phyloP scores from a whole-genome alignment of 2,888 invertebrate genomes.

The Coronaproctus castanopsis region DNA sequence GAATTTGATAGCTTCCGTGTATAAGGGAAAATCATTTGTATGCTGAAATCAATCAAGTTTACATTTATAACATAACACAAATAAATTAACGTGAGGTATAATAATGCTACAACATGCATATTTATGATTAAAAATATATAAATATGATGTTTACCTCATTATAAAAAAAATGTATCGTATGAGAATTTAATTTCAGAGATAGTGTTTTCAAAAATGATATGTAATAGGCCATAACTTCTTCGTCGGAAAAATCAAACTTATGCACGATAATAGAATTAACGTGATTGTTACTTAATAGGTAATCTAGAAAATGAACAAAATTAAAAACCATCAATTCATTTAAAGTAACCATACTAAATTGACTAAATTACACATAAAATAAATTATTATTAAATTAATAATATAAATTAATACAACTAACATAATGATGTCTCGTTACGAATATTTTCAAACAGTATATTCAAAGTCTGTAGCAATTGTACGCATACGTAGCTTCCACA shows the following conservation, averaged over 20 bases:
- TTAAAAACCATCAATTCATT: no score
- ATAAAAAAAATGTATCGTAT: conserved; percentile 99
- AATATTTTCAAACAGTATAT: conserved; percentile 98
- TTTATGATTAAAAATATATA: no score
- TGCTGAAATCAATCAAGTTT: conserved; percentile 39
- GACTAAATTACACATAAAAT: not conserved
- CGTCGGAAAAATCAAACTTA: conserved; percentile 98
- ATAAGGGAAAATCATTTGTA: conserved; percentile 95
- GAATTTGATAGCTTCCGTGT: conserved; percentile 97
- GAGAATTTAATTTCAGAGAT: conserved; percentile 88
- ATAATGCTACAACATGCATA: no score
- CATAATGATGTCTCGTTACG: conserved; percentile 95
- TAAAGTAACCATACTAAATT: no score
- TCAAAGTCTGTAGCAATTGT: conserved; percentile 89
- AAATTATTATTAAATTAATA: not conserved
- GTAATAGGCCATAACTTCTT: conserved; percentile 99
- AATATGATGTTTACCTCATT: conserved; percentile 83
- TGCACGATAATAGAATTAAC: conserved; percentile 99
- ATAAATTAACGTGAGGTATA: no score
- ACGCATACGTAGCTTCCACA: conserved; percentile 95
- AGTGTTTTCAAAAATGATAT: conserved; percentile 97
- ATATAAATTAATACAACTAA: conserved; percentile 36
- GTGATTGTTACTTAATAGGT: conserved; percentile 95
- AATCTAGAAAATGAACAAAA: no score
- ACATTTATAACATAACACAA: conserved; percentile 10